A percentile compares a stretch with the other conserved stretches of the same genome.
These are phyloP conservation scores for Branchellion lobata DNA, from an alignment of 2,888 invertebrate genomes.

Conservation along the genomic window DNA sequence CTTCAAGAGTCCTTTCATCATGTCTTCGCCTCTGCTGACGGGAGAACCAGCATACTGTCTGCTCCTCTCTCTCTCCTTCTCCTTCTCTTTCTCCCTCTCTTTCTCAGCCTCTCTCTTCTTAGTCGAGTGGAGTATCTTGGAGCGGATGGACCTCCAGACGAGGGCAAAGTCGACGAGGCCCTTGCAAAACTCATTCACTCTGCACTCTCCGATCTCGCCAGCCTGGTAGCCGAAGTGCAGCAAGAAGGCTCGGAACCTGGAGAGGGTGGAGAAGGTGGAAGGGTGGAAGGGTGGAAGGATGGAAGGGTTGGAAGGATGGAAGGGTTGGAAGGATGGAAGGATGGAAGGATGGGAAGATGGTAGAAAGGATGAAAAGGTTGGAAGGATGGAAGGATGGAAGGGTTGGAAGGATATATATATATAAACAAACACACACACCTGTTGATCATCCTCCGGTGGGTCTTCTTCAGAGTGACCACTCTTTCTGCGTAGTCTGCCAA, in stretches of 20 bases:
- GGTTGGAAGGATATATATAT: no score
- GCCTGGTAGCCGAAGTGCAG: conserved; percentile 89
- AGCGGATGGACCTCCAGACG: conserved; percentile 93
- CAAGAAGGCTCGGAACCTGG: conserved; percentile 81
- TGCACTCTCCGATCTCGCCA: conserved; percentile 78
- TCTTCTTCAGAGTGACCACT: conserved; percentile 86
- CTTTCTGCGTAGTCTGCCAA: conserved; percentile 93
- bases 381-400: no score
- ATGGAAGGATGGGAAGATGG: background rate
- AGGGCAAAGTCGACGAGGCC: conserved; percentile 92
- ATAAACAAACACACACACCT: conserved; percentile 70
- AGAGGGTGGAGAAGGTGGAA: background rate
- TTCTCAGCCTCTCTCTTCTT: conserved; percentile 82
- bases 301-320: no score
- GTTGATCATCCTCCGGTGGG: conserved; percentile 86
- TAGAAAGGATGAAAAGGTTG: no score
- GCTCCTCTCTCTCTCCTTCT: no score
- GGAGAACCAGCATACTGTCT: no score
- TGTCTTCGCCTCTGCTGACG: no score
- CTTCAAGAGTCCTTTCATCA: no score
- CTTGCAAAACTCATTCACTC: conserved; percentile 85
- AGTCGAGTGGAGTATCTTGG: conserved; percentile 87
- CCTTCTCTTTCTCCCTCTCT: no score
- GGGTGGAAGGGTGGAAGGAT: no score
- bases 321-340: background rate